Base-by-base conservation (phyloP, 2,113 vertebrate species). In the Notarius quadriscutis region DNA sequence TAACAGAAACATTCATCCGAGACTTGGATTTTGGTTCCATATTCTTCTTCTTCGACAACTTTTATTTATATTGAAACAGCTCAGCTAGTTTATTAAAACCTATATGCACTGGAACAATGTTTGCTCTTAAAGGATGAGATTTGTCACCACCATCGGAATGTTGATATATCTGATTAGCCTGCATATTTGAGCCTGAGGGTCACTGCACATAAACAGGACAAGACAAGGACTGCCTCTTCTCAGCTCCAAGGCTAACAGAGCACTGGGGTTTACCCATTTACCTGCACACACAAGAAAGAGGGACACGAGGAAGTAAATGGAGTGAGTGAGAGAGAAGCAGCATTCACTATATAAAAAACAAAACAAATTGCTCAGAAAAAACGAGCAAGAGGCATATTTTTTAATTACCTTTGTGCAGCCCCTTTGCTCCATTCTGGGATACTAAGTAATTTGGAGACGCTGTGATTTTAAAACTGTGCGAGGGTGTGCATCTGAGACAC, bases 151-250 rank as follows among this genome's bases (percentile, higher is more conserved):
- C 67, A 58, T 67, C 83, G 85, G 82, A 88, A 87, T 85, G 79
- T 62, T 86, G 88, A 85, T 89, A 74, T 81, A 88, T 88, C 83
- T n/a, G 80, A 89, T 88, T 88, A 88, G 72, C 81, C 77, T 8
- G 58, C 63, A 81, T 85, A 67, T 80, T 84, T 85, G 63, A 86
- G 89, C 83, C 65, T 27, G n/a, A 85, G 82, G 79, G 82, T 87
- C 88, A 88, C 27, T 74, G 81, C 83, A 86, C 78, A 82, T 79
- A 57, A 79, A 60, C 74, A 60, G 84, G 79, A 83, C 67, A 71
- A 62, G 72, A 72, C 55, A 81, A 60, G 79, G 83, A n/a, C 77
- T 10, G 62, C 63, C 84, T 86, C 53, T 80, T 79, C 50, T 83
- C 50, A 22, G 50, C 77, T 84, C 50, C 30, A 60, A 74, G 57